Evolutionary conservation across 2,797 vertebrate species (phyloP), one percentile per base, ranked within the genome.

Genomic region (Microctenopoma lineatum): DNA sequence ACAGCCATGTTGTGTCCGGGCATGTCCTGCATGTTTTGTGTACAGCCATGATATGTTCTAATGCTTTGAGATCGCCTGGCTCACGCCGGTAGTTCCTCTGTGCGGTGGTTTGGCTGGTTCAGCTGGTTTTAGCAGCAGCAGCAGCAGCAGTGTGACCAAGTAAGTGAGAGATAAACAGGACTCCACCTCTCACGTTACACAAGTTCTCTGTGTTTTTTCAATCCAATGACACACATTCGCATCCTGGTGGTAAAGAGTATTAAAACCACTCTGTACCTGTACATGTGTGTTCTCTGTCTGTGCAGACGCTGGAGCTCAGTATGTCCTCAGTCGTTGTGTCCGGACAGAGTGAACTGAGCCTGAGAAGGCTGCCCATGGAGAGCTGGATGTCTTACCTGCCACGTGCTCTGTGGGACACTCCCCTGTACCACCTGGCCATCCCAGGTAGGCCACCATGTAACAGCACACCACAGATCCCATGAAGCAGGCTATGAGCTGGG

Each of bases 331-430:
- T 69, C 29, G 60, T 62, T 66, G 56, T 63, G 71, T 81, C 85
- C 16, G 72, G 73, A 3, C 67, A 29, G 68, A 70, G 70, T 15
- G 75, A 81, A 46, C 64, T 38, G 74, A 84, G 84, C 25, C 88
- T 93, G 50, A 77, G 57, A 48, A 81, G 85, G 60, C 79, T 93
- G 68, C 89, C 93, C 29, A 91, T 92, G 87, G 92, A 94, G 44
- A 89, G 90, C 32, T 99, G 97, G 97, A 99, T 99, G 97, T 89
- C 94, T 48, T 84, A 34, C 39, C 91, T 98, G 77, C 93, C 95
- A 2, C 83, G 90, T 42, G 79, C 68, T 18, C 92, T 98, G 70
- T 97, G 95, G 97, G 95, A 96, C 78, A 74, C 90, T 54, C 95
- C 96, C 0, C 92, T 99, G 29, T 92, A 92, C 82, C 93, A 96